Evolutionary conservation across 2,888 invertebrate species (phyloP), one percentile per base, ranked within the genome.

Genomic region (Netelia virgata): DNA sequence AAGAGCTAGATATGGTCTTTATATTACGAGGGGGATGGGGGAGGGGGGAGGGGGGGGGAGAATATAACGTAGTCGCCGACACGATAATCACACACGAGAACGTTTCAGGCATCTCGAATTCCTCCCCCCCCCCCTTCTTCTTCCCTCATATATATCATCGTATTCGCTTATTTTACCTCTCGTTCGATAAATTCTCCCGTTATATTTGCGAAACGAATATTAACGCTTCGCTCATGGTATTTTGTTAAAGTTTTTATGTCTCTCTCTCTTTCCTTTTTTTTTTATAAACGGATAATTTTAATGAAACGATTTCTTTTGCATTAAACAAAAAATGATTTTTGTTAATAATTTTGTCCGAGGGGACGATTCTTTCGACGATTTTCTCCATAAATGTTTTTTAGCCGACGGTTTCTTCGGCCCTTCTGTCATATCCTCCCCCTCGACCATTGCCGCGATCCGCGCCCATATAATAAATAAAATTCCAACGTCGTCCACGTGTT

Each of bases 401-500:
- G 1, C 57, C 57, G 36, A 36, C 6, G 8, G 6, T 36, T 23
- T n/a, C 20, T 14, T 18, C 72, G n/a, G 16, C 41, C 41, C 23
- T 6, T 20, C 6, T 47, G 2, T 28, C 47, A 1, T n/a, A 20
- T 50, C 57, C 57, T 18, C 57, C 61, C 47, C 20, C 28, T 43
- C 20, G 20, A 9, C 16, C 28, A 36, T 41, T 53, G 23, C 20
- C 72, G n/a, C 55, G 11, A 55, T 20, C 41, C n/a, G 18, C 16
- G 61, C 11, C 63, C 47, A 16, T 16, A 63, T 77, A 57, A 82
- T 73, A 77, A 73, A 18, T 28, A 77, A 77, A 82, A 82, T 82
- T 77, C 77, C 72, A 41, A 47, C 47, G 47, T 47, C 47, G 47
- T 14, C 59, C 77, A 77, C 82, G 73, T 61, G 61, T 68, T 41